Evolutionary conservation across 2,888 invertebrate genomes (phyloP).

Genomic region (Himalopsyche japonica): DNA sequence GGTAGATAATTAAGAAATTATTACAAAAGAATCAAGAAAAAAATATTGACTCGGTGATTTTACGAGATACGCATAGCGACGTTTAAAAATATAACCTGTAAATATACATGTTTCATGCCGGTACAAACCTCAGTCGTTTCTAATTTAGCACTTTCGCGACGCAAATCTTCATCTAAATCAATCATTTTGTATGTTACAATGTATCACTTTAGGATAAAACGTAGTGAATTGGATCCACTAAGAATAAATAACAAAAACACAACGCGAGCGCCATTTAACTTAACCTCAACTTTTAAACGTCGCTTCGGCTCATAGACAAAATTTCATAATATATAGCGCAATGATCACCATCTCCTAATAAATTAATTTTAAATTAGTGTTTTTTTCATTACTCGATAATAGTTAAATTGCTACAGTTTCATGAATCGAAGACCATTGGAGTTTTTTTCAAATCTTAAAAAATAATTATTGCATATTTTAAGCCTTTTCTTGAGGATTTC

Average conservation of each 20-base stretch:
- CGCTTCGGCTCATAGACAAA: background rate
- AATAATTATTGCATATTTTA: no score
- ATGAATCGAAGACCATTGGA: no score
- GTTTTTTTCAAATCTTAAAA: no score
- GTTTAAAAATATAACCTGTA: conserved; percentile 17
- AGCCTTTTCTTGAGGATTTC: no score
- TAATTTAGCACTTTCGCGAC: conserved; percentile 1
- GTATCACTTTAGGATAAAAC: background rate
- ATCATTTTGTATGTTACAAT: background rate
- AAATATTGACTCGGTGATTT: conserved; percentile 8
- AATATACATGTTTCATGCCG: background rate
- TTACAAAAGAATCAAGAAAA: background rate
- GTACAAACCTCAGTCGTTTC: conserved; percentile 9
- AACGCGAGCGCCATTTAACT: background rate
- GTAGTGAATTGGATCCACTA: background rate
- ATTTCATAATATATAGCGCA: no score
- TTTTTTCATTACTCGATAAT: no score
- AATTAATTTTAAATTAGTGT: no score
- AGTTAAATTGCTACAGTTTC: no score
- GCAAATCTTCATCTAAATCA: conserved; percentile 11
- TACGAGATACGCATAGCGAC: background rate
- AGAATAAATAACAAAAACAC: background rate
- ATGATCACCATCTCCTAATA: no score
- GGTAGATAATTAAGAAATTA: background rate
- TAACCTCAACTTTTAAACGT: background rate